Evolutionary conservation across 2,888 invertebrate species (phyloP).

Genomic region (Heteromurus nitidus): DNA sequence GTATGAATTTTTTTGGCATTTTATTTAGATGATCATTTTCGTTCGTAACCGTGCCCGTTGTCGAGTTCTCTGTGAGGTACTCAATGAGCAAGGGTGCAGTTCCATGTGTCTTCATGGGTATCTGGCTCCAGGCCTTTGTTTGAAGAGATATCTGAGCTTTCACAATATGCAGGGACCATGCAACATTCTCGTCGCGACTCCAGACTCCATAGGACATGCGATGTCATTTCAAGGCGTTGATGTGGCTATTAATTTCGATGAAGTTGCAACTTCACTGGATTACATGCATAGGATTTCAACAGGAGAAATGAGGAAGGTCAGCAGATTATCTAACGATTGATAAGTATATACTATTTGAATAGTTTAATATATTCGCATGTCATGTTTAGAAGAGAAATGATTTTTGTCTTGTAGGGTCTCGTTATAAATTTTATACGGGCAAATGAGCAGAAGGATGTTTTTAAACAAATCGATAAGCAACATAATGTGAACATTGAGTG

Average conservation of each 20-base stretch:
- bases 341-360: not conserved
- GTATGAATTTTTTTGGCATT: not conserved
- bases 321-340: not conserved
- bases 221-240: constrained; percentile 9
- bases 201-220: not conserved
- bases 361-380: not conserved
- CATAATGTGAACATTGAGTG: not conserved
- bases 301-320: not conserved
- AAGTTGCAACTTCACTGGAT: not conserved
- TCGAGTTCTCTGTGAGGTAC: not conserved
- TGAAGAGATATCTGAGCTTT: not conserved
- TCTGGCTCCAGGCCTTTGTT: not conserved
- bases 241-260: constrained; percentile 14
- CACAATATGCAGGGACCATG: not conserved
- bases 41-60: not conserved
- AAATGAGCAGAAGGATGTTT: not conserved
- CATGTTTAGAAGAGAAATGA: not conserved
- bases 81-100: not conserved
- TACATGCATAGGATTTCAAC: constrained; percentile 20
- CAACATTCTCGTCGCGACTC: not conserved
- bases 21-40: constrained; percentile 1
- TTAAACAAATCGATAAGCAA: not conserved
- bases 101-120: not conserved
- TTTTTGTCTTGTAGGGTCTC: constrained; percentile 7
- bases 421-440: constrained; percentile 20